Conservation (phyloP, 2,113 vertebrate genomes). For the Chinchilla lanigera region DNA sequence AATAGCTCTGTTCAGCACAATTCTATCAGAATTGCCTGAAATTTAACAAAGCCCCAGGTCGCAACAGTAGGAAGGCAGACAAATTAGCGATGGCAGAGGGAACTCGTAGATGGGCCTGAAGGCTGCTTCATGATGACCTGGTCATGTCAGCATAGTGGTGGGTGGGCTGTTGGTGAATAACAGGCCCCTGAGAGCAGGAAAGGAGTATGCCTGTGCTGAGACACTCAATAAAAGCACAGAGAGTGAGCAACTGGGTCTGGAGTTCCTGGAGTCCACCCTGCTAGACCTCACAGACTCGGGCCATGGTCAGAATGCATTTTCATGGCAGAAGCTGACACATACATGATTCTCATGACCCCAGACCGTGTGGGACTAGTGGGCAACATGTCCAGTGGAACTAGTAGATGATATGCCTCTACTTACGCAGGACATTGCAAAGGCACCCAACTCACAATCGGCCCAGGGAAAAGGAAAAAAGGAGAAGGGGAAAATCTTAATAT, state of each 20-base stretch:
- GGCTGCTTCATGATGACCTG: not conserved
- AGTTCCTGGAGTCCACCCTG: not conserved
- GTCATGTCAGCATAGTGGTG: too few relatives aligned
- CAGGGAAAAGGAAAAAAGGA: not conserved
- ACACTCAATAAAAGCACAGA: too few relatives aligned
- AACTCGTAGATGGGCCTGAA: not conserved
- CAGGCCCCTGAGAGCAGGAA: fast-evolving
- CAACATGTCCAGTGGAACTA: too few relatives aligned
- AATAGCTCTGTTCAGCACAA: not conserved
- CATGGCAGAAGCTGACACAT: too few relatives aligned
- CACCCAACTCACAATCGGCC: not conserved
- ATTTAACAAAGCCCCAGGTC: not conserved
- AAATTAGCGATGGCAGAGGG: not conserved
- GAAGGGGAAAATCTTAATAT: not conserved
- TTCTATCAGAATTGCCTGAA: not conserved
- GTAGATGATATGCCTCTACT: not conserved
- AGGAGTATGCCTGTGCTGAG: not conserved
- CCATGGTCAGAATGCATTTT: fast-evolving
- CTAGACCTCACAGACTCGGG: not conserved
- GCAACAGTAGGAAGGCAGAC: not conserved
- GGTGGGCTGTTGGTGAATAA: not conserved
- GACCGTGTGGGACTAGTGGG: too few relatives aligned
- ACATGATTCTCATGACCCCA: fast-evolving
- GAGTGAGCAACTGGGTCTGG: not conserved
- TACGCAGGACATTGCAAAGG: too few relatives aligned